Evolutionary conservation across 2,888 invertebrate genomes (phyloP), one percentile per base, ranked within the genome.

Genomic region (Alcis repandata): DNA sequence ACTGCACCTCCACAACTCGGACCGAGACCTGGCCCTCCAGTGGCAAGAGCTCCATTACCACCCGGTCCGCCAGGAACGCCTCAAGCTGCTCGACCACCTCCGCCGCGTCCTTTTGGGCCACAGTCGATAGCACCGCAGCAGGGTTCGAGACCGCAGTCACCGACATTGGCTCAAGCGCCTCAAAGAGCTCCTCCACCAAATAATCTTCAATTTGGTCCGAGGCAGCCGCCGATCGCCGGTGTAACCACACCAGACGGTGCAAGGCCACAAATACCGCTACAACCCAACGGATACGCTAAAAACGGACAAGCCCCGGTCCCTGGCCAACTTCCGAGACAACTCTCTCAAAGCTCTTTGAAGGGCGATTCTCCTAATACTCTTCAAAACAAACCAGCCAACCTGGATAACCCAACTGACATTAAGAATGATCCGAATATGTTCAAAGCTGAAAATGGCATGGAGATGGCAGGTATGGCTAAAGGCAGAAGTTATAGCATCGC

Each of bases 401-500:
- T 90, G 93, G 92, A 91, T 81, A 88, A 87, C 79, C 89, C 87
- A 89, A 83, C 75, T 72, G 76, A 78, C 62, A 70, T 79, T 32
- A 84, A 71, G 70, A 69, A 82, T 84, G 91, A 87, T 57, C 85
- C 85, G 76, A 86, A 86, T 80, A 79, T 78, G 72, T 80, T 69
- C 70, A 90, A 87, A 78, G 70, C 86, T 70, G 93, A 93, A 75
- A 87, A 87, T 73, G 88, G 85, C 67, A 78, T 84, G 74, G 92
- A 92, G 59, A 80, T 89, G 69, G 80, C 91, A 69, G 91, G 91
- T 67, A 82, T 90, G 72, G 85, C 89, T 71, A 94, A 94, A 83
- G 91, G 91, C 33, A 90, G 94, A 79, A 94, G 94, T 75, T 94
- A 85, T 69, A 95, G 94, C 73, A 91, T 94, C 72, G 90, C 93